Evolutionary conservation across 2,888 invertebrate genomes (phyloP).

Genomic region (Axea sp.): DNA sequence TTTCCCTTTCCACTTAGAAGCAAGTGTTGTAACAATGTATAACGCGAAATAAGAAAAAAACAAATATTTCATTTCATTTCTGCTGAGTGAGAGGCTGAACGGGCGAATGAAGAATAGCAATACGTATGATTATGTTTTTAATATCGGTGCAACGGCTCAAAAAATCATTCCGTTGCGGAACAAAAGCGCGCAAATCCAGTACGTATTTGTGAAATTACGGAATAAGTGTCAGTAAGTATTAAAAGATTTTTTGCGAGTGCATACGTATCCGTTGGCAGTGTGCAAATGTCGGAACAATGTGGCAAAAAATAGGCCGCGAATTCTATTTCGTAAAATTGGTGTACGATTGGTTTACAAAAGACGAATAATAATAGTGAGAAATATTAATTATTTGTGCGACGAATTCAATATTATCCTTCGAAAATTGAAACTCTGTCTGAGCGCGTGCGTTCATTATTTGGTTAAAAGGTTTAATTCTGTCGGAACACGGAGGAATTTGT

Average conservation of each 20-base stretch:
- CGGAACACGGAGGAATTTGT: slow-evolving; percentile 1
- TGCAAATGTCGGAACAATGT: slow-evolving; percentile 40
- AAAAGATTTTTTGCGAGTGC: slow-evolving; percentile 8
- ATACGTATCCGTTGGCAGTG: slow-evolving; percentile 3
- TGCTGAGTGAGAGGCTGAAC: background rate
- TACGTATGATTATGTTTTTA: slow-evolving; percentile 9
- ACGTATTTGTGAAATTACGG: slow-evolving; percentile 9
- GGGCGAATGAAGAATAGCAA: background rate
- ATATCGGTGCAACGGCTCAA: slow-evolving; percentile 3
- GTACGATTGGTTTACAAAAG: slow-evolving; percentile 40
- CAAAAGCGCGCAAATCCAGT: slow-evolving; percentile 7
- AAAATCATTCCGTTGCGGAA: slow-evolving; percentile 2
- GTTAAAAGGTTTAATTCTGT: slow-evolving; percentile 20
- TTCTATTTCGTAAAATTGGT: slow-evolving; percentile 49
- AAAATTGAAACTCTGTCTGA: slow-evolving; percentile 33
- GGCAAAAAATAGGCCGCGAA: slow-evolving; percentile 39
- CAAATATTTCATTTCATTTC: background rate
- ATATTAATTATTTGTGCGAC: slow-evolving; percentile 47
- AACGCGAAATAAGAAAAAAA: slow-evolving; percentile 24
- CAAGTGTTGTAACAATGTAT: no score
- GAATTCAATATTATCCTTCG: slow-evolving; percentile 38
- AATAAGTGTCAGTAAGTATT: slow-evolving; percentile 38
- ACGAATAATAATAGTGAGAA: slow-evolving; percentile 37
- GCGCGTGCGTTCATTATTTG: slow-evolving; percentile 25
- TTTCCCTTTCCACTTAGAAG: no score